These are phyloP conservation scores for Pammene aurita DNA, from an alignment of 2,888 invertebrate genomes.

Conservation along the genomic window DNA sequence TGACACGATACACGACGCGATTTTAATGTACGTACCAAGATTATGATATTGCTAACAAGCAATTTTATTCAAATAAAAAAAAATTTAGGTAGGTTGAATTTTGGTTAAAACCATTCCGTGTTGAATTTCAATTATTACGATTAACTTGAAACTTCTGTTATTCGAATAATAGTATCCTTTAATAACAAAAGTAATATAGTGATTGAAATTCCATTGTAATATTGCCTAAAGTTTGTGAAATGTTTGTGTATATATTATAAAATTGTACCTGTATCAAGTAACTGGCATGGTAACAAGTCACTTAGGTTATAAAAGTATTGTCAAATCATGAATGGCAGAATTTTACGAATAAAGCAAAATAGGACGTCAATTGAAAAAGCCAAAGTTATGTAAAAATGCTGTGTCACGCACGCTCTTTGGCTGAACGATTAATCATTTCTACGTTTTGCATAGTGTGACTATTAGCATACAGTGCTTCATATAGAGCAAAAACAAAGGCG, in stretches of 20 bases:
- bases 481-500: not conserved
- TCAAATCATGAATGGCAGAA: constrained; percentile 14
- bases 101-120: too few species aligned
- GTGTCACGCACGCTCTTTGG: constrained; percentile 45
- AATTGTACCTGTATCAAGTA: not conserved
- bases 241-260: too few species aligned
- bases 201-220: not conserved
- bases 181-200: not conserved
- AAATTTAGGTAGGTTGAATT: too few species aligned
- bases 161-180: not conserved
- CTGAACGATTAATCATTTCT: constrained; percentile 47
- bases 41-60: too few species aligned
- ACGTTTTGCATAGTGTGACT: constrained; percentile 30
- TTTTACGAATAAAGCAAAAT: not conserved
- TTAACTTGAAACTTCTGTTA: not conserved
- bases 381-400: constrained; percentile 40
- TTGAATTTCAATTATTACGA: too few species aligned
- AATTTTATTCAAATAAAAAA: too few species aligned
- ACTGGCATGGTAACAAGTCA: constrained; percentile 17
- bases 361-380: constrained; percentile 30
- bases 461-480: constrained; percentile 6
- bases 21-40: too few species aligned
- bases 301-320: constrained; percentile 20
- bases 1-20: not conserved
- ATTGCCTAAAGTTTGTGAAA: not conserved